Evolutionary conservation across 2,797 vertebrate genomes (phyloP).

Genomic region (Peromyscus melanophrys): DNA sequence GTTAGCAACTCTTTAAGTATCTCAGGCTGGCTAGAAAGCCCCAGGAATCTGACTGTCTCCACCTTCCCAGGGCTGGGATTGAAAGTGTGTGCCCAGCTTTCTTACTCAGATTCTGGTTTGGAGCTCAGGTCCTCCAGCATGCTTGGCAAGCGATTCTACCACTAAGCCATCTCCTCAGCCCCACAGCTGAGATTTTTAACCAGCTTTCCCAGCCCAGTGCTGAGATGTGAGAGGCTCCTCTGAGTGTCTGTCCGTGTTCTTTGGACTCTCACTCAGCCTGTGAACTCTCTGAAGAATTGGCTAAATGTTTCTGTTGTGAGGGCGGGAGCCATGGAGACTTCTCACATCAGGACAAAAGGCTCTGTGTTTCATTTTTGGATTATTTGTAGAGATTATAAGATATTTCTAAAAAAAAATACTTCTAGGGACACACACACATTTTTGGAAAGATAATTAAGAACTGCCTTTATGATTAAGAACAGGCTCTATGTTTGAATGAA

Average conservation of each 20-base stretch:
- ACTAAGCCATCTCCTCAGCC: too few species aligned
- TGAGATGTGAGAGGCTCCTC: not conserved
- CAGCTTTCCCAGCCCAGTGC: not conserved
- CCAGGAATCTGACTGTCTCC: not conserved
- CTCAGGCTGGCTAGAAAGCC: not conserved
- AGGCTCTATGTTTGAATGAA: not conserved
- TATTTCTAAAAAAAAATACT: not conserved
- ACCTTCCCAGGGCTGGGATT: not conserved
- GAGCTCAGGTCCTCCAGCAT: not conserved
- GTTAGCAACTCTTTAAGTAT: not conserved
- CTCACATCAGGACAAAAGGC: not conserved
- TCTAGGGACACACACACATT: not conserved
- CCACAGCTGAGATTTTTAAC: not conserved
- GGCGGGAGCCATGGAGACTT: not conserved
- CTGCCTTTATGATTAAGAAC: not conserved
- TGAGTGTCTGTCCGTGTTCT: not conserved
- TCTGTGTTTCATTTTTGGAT: not conserved
- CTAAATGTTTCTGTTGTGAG: not conserved
- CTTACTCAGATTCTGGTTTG: not conserved
- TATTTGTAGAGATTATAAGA: not conserved
- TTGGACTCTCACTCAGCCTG: not conserved
- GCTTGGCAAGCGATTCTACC: not conserved
- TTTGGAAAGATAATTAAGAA: conserved; percentile 3
- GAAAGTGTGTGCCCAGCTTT: not conserved
- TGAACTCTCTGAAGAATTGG: not conserved